Conservation (phyloP, 2,888 invertebrate species). For the Hemistola chrysoprasaria region DNA sequence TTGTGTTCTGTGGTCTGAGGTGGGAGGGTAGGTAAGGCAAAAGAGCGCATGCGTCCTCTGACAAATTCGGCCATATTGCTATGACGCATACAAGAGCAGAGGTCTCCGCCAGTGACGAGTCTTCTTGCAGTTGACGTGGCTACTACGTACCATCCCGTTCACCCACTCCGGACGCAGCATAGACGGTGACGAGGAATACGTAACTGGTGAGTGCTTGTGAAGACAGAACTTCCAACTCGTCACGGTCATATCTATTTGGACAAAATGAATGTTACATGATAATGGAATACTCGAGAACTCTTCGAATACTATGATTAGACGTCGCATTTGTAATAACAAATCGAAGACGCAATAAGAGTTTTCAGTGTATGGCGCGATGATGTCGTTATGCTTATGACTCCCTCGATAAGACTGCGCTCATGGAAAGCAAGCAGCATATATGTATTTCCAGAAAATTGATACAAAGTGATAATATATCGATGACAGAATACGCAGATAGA, state of each 20-base stretch:
- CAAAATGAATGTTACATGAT: constrained; percentile 63
- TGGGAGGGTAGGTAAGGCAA: constrained; percentile 30
- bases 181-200: constrained; percentile 97
- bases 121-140: constrained; percentile 94
- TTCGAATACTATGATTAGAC: constrained; percentile 42
- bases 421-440: constrained; percentile 34
- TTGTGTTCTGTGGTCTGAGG: constrained; percentile 5
- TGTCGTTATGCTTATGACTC: constrained; percentile 62
- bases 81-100: constrained; percentile 90
- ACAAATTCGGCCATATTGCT: constrained; percentile 86
- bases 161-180: constrained; percentile 97
- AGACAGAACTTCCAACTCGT: constrained; percentile 80
- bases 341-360: constrained; percentile 71
- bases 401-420: constrained; percentile 59
- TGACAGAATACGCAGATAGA: constrained; percentile 69
- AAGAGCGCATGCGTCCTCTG: constrained; percentile 68
- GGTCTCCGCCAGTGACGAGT: constrained; percentile 91
- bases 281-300: constrained; percentile 44
- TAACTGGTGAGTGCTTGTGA: constrained; percentile 92
- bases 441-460: constrained; percentile 29
- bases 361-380: constrained; percentile 66
- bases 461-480: constrained; percentile 40
- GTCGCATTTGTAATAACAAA: constrained; percentile 47
- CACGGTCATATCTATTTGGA: constrained; percentile 72
- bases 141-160: constrained; percentile 96